These are phyloP conservation scores for Andrena cerasifolii DNA, from an alignment of 1,140 invertebrate species.

Conservation along the genomic window DNA sequence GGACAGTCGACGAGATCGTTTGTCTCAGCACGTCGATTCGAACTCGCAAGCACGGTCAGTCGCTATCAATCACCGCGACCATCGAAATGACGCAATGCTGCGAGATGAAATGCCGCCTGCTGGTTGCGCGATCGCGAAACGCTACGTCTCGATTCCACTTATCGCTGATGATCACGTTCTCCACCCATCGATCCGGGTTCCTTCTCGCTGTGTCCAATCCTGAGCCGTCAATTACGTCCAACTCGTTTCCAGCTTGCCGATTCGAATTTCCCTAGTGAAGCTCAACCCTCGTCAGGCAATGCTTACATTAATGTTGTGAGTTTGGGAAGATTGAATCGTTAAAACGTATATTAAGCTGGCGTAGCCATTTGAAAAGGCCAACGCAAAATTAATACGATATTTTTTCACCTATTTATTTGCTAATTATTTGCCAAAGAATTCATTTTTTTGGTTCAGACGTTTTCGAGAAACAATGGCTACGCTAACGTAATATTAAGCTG, in stretches of 20 bases:
- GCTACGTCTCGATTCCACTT: slow-evolving; percentile 63
- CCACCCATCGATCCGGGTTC: slow-evolving; percentile 42
- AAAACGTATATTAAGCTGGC: no score
- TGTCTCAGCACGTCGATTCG: slow-evolving; percentile 39
- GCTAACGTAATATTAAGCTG: no score
- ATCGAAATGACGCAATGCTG: slow-evolving; percentile 57
- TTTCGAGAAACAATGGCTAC: no score
- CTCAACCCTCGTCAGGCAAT: neutral
- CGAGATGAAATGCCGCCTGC: slow-evolving; percentile 50
- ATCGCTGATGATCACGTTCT: slow-evolving; percentile 41
- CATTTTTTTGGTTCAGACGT: no score
- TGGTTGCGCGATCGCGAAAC: slow-evolving; percentile 33
- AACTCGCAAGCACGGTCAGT: slow-evolving; percentile 20
- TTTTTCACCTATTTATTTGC: no score
- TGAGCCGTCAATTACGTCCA: slow-evolving; percentile 31
- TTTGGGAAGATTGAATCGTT: no score
- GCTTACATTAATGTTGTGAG: neutral
- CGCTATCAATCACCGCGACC: slow-evolving; percentile 59
- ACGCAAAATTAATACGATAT: no score
- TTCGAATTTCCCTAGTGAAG: neutral
- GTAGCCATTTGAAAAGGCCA: no score
- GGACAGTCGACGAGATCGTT: slow-evolving; percentile 29
- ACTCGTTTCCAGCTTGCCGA: neutral
- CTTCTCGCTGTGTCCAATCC: slow-evolving; percentile 8
- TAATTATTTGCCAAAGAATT: no score